phyloP scores from a whole-genome alignment of 2,888 invertebrate species.

The Sphinx pinastri region DNA sequence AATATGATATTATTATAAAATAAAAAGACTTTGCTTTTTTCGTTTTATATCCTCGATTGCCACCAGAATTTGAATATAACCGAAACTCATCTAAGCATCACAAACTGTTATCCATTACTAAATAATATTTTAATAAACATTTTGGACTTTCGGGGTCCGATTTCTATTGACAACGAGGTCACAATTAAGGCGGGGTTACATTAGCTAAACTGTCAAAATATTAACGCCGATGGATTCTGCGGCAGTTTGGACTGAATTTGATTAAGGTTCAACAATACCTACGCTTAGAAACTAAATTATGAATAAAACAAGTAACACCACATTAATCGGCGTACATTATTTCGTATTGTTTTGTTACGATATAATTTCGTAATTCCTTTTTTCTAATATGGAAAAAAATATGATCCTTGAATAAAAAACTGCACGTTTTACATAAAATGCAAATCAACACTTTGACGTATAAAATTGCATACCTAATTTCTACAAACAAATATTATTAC shows the following conservation, averaged over 20 bases:
- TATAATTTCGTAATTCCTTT: not conserved
- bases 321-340: not conserved
- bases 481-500: too few relatives aligned
- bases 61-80: too few relatives aligned
- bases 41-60: too few relatives aligned
- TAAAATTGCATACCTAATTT: too few relatives aligned
- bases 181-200: not conserved
- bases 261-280: not conserved
- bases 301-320: not conserved
- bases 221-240: not conserved
- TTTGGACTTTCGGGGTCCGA: not conserved
- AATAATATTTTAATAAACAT: not conserved
- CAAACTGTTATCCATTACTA: not conserved
- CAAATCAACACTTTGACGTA: too few relatives aligned
- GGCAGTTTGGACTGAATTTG: not conserved
- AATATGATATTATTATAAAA: too few relatives aligned
- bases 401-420: too few relatives aligned
- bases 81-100: too few relatives aligned
- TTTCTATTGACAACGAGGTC: not conserved
- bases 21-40: too few relatives aligned
- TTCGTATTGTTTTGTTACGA: not conserved
- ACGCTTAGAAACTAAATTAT: conserved; percentile 1
- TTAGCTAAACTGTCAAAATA: conserved; percentile 14
- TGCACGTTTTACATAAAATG: too few relatives aligned
- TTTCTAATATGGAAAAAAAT: not conserved